These are phyloP conservation scores for Corapipo altera DNA, from an alignment of 2,113 vertebrate genomes.

Conservation along the genomic window DNA sequence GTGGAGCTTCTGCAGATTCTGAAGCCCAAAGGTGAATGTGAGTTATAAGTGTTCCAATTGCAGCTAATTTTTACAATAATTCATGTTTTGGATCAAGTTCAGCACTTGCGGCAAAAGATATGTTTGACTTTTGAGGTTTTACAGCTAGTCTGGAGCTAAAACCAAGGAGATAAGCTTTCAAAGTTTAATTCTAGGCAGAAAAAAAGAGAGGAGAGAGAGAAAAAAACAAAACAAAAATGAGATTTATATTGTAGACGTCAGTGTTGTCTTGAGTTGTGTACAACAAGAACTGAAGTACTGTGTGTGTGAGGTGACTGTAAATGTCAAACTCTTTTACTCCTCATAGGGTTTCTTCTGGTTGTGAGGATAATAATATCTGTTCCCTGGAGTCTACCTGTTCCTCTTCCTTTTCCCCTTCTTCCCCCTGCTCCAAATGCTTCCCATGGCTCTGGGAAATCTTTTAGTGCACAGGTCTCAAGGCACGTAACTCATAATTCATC, in stretches of 20 bases:
- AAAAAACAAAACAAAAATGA: not conserved
- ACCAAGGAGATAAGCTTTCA: not conserved
- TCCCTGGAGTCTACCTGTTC: conserved; percentile 20
- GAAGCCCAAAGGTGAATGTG: not conserved
- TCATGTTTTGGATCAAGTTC: conserved; percentile 34
- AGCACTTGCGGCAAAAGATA: not conserved
- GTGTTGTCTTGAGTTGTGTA: not conserved
- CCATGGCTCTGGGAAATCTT: not conserved
- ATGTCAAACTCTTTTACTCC: not conserved
- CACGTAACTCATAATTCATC: not conserved
- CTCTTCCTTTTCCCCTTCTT: conserved; percentile 13
- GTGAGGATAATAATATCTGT: not conserved
- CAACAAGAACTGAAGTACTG: not conserved
- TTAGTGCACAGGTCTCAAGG: not conserved
- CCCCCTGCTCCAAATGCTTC: not conserved
- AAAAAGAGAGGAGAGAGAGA: not conserved
- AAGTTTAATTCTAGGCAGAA: not conserved
- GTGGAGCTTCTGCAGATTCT: not conserved
- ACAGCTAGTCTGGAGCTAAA: not conserved
- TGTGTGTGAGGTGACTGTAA: not conserved
- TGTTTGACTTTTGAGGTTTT: conserved; percentile 12
- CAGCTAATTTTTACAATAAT: conserved; percentile 4
- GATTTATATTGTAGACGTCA: not conserved
- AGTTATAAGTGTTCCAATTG: not conserved
- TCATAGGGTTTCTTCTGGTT: not conserved